Evolutionary conservation across 2,113 vertebrate species (phyloP).

Genomic region (Dasyprocta punctata): DNA sequence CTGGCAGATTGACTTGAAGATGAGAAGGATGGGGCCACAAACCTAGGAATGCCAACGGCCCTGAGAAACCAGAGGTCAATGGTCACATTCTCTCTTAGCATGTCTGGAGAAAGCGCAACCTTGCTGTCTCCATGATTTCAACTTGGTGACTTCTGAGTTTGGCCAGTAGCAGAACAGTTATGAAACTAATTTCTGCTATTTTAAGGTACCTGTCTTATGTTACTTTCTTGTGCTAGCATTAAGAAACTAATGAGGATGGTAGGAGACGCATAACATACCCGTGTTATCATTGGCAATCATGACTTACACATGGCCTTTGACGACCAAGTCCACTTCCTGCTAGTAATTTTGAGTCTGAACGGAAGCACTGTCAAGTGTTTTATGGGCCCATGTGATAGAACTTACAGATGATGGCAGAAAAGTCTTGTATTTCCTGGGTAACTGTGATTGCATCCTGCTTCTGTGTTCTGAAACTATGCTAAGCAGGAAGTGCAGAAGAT

Average conservation of each 20-base stretch:
- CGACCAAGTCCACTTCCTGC: background rate
- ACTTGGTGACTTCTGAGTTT: background rate
- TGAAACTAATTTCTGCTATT: background rate
- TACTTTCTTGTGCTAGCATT: background rate
- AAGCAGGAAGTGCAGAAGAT: background rate
- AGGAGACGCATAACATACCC: rapidly evolving
- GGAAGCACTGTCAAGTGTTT: background rate
- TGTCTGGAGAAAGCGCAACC: background rate
- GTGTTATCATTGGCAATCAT: background rate
- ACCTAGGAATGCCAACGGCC: background rate
- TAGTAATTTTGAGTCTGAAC: background rate
- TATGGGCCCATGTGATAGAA: background rate
- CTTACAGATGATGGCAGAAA: background rate
- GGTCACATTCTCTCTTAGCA: background rate
- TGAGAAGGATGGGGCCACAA: background rate
- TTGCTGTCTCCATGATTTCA: rapidly evolving
- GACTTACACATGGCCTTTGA: background rate
- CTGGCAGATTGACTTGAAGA: background rate
- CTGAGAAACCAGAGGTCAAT: background rate
- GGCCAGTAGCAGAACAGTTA: background rate
- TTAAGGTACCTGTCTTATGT: background rate
- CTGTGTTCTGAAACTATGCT: background rate
- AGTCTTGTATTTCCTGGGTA: background rate
- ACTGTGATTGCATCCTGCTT: no score
- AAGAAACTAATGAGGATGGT: background rate